phyloP scores from a whole-genome alignment of 1,140 invertebrate species.

The Laupala kohalensis region DNA sequence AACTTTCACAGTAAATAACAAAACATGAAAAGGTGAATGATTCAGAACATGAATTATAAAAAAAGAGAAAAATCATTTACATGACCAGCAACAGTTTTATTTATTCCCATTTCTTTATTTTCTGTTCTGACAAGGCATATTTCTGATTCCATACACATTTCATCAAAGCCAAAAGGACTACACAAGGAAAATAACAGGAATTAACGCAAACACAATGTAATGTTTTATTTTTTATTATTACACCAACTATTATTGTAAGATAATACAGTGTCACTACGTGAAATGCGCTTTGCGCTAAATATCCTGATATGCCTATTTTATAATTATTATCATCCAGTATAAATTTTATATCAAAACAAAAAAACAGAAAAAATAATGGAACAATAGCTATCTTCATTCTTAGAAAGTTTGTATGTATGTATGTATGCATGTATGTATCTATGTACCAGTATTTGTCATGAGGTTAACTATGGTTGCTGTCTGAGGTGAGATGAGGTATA shows the following conservation, averaged over 20 bases:
- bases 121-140: background rate
- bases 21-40: too few relatives aligned
- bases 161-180: background rate
- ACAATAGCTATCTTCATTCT: slow-evolving; percentile 8
- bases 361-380: slow-evolving; percentile 5
- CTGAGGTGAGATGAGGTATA: slow-evolving; percentile 13
- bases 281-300: slow-evolving; percentile 9
- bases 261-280: slow-evolving; percentile 9
- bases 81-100: too few relatives aligned
- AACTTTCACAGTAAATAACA: too few relatives aligned
- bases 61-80: too few relatives aligned
- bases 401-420: background rate
- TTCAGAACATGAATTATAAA: too few relatives aligned
- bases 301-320: slow-evolving; percentile 12
- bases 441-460: slow-evolving; percentile 11
- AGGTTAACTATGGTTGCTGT: slow-evolving; percentile 12
- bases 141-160: too few relatives aligned
- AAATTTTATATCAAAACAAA: slow-evolving; percentile 10
- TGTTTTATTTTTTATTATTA: slow-evolving; percentile 12
- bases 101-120: too few relatives aligned
- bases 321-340: slow-evolving; percentile 8
- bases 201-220: background rate
- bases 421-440: background rate
- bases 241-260: slow-evolving; percentile 11
- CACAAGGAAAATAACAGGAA: background rate